Evolutionary conservation across 1,140 invertebrate species (phyloP).

Genomic region (Himalopsyche phryganea): DNA sequence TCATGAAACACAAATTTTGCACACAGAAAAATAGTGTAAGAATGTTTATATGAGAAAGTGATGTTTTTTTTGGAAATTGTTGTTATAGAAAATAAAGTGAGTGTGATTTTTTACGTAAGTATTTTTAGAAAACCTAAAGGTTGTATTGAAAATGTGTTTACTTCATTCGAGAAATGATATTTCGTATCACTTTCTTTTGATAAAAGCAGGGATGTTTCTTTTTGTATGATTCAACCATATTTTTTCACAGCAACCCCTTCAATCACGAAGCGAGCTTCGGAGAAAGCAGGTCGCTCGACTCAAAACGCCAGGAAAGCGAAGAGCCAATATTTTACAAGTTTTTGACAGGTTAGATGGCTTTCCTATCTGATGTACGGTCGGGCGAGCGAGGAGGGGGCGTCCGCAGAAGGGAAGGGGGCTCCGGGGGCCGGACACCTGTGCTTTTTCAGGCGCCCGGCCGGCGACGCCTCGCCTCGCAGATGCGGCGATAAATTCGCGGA

Average conservation of each 20-base stretch:
- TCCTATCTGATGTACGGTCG: conserved; percentile 38
- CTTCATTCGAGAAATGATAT: no score
- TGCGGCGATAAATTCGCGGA: conserved; percentile 31
- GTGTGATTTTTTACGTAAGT: no score
- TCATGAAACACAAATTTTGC: no score
- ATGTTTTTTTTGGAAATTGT: no score
- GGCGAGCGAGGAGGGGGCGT: conserved; percentile 11
- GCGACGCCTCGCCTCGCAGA: conserved; percentile 29
- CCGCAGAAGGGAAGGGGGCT: neutral
- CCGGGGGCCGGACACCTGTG: conserved; percentile 32
- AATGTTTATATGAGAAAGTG: no score
- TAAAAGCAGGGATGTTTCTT: no score
- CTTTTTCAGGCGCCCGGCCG: conserved; percentile 32
- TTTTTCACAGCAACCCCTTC: conserved; percentile 21
- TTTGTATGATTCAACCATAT: no score
- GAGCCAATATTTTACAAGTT: conserved; percentile 55
- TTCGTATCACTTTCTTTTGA: no score
- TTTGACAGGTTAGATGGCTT: conserved; percentile 53
- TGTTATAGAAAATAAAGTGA: no score
- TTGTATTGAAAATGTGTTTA: no score
- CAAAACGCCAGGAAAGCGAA: conserved; percentile 30
- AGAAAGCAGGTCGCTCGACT: conserved; percentile 32
- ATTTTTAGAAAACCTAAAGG: no score
- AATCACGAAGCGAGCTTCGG: conserved; percentile 18
- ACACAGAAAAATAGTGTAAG: no score